These are phyloP conservation scores for Heterodera schachtii DNA, from an alignment of 1,140 invertebrate species.

Conservation along the genomic window DNA sequence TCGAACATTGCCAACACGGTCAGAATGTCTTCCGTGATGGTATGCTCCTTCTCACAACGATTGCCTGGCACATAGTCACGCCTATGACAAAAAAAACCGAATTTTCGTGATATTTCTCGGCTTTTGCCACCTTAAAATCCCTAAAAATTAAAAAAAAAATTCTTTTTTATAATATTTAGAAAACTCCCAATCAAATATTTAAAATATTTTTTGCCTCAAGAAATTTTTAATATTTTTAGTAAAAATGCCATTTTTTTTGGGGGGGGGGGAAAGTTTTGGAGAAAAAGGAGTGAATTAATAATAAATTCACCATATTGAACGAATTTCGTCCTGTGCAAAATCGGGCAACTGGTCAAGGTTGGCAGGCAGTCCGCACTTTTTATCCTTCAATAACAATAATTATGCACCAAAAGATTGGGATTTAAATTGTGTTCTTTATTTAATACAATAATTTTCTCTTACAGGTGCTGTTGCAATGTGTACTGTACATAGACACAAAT, in stretches of 20 bases:
- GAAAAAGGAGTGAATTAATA: too few species aligned
- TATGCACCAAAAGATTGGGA: too few species aligned
- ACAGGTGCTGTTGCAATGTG: not conserved
- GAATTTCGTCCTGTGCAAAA: conserved; percentile 56
- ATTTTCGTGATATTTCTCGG: too few species aligned
- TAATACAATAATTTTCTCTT: not conserved
- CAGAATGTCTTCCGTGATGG: conserved; percentile 58
- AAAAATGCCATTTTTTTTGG: too few species aligned
- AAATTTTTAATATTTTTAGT: too few species aligned
- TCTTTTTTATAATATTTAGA: too few species aligned
- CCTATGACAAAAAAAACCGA: conserved; percentile 26
- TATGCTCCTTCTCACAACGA: conserved; percentile 51
- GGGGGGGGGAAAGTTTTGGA: too few species aligned
- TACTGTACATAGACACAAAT: not conserved
- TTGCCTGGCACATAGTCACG: conserved; percentile 53
- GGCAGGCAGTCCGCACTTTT: conserved; percentile 51
- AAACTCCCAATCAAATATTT: too few species aligned
- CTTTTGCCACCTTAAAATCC: too few species aligned
- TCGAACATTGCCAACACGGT: conserved; percentile 58
- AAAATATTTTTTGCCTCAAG: too few species aligned
- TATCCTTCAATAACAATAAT: not conserved
- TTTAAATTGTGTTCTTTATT: too few species aligned
- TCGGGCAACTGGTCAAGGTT: conserved; percentile 51
- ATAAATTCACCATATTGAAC: conserved; percentile 49
- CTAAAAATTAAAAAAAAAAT: too few species aligned